Percentiles rank a stretch among this genome's conserved stretches.
phyloP scores from a whole-genome alignment of 2,113 vertebrate species.

The Colius striatus region DNA sequence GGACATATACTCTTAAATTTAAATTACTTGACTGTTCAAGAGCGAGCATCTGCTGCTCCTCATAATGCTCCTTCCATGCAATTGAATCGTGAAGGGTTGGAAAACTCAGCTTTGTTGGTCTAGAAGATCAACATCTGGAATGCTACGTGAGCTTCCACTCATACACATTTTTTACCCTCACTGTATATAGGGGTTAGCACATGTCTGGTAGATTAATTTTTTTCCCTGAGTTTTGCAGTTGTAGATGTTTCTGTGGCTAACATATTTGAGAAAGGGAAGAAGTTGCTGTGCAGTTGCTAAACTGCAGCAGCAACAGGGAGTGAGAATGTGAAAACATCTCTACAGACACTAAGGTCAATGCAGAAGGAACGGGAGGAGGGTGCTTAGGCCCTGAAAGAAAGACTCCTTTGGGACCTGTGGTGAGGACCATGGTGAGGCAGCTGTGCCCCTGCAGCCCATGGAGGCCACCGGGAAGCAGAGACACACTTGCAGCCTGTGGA shows the following conservation, averaged over 20 bases:
- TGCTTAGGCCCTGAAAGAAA: too few relatives aligned
- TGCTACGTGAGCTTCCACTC: not conserved
- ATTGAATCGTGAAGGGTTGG: not conserved
- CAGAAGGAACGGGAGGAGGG: too few relatives aligned
- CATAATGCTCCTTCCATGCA: not conserved
- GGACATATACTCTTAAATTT: not conserved
- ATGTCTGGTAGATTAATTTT: not conserved
- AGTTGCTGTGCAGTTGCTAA: too few relatives aligned
- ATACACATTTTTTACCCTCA: rapidly evolving
- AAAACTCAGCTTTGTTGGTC: not conserved
- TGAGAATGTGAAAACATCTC: too few relatives aligned
- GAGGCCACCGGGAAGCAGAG: too few relatives aligned
- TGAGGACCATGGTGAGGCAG: too few relatives aligned
- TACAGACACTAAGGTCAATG: too few relatives aligned
- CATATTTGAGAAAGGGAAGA: too few relatives aligned
- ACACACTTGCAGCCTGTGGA: too few relatives aligned
- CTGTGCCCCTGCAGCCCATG: too few relatives aligned
- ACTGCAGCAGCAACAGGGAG: too few relatives aligned
- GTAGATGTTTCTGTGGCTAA: not conserved
- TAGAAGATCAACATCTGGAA: not conserved
- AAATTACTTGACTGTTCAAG: not conserved
- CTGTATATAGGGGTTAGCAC: not conserved
- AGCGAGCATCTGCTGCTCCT: not conserved
- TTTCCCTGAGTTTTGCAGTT: not conserved
- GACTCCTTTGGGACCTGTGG: too few relatives aligned